phyloP scores from a whole-genome alignment of 2,797 vertebrate genomes.

The Syndactyla subalaris region DNA sequence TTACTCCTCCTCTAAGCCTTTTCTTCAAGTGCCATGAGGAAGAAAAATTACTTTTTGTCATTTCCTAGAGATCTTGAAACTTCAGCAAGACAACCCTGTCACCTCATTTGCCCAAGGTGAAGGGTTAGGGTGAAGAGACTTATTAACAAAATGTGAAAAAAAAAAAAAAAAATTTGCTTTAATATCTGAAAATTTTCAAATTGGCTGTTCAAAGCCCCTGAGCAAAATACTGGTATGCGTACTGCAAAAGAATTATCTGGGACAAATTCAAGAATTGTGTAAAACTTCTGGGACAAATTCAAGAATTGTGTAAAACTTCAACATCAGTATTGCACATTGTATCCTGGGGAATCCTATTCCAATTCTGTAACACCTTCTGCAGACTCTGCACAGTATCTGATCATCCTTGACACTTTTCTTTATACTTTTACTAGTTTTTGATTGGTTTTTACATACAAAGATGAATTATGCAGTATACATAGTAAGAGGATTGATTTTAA shows the following conservation, averaged over 20 bases:
- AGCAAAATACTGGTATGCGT: neutral
- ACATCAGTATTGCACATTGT: neutral
- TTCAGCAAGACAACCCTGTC: neutral
- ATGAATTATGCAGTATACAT: accelerated
- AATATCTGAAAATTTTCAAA: neutral
- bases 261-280: too few species aligned
- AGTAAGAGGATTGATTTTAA: neutral
- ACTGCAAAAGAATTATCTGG: neutral
- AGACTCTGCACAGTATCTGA: neutral
- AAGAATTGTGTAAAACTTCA: neutral
- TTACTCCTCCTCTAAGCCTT: neutral
- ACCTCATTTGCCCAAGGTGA: neutral
- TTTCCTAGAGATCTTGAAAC: neutral
- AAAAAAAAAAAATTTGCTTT: accelerated
- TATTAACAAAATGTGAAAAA: accelerated
- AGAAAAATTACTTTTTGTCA: neutral
- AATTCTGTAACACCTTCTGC: neutral
- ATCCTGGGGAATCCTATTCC: neutral
- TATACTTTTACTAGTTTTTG: neutral
- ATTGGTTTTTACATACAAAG: neutral
- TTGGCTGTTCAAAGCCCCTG: neutral
- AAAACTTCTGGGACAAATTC: too few species aligned
- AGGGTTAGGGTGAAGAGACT: neutral
- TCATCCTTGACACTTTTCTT: neutral
- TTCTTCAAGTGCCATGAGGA: neutral